A percentile compares a stretch with the other conserved stretches of the same genome.
These are phyloP conservation scores for Myotis findleyi DNA, from an alignment of 2,797 vertebrate genomes.

Conservation along the genomic window DNA sequence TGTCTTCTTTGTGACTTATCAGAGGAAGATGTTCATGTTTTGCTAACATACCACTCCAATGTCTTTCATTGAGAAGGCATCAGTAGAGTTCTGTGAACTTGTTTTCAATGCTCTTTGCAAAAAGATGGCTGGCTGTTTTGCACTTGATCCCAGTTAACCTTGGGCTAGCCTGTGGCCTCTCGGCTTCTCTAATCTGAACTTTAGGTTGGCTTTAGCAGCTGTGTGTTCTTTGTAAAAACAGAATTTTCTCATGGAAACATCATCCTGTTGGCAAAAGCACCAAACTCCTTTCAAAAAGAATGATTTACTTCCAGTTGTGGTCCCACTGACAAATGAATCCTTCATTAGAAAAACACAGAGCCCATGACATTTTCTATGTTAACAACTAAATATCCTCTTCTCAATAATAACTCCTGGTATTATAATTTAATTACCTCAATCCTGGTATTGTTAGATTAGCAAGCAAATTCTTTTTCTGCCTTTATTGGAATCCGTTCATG, in stretches of 20 bases:
- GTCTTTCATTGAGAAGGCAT: background rate
- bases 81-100: background rate
- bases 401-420: background rate
- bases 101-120: background rate
- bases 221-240: background rate
- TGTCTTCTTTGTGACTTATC: background rate
- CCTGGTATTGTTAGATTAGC: background rate
- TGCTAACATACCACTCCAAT: background rate
- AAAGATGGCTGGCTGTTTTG: background rate
- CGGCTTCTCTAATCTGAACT: background rate
- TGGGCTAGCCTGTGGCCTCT: background rate
- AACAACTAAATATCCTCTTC: conserved; percentile 22
- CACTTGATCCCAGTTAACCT: background rate
- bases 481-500: background rate
- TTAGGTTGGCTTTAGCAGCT: background rate
- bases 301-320: conserved; percentile 14
- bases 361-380: background rate
- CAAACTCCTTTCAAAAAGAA: conserved; percentile 3
- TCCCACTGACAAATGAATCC: background rate
- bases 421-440: background rate
- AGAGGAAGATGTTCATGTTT: background rate
- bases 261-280: conserved; percentile 18
- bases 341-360: conserved; percentile 9
- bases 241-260: background rate
- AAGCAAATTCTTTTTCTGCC: background rate